Conservation (phyloP, 2,797 vertebrate species). For the Sebastes steindachneri region DNA sequence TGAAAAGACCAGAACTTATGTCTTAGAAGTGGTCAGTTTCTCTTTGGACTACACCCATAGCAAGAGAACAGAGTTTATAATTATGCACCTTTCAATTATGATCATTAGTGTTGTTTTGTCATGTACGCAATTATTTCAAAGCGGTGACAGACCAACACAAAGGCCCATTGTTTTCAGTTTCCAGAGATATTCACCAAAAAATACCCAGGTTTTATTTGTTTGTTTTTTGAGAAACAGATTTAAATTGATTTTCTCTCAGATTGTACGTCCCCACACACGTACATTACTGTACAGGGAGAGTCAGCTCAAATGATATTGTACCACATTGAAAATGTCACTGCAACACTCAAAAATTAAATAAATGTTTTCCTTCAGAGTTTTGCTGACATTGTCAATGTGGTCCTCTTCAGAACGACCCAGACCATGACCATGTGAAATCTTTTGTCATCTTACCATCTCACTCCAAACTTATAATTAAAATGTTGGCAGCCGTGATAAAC, state of each 20-base stretch:
- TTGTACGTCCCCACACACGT: no score
- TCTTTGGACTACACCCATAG: not conserved
- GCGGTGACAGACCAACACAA: not conserved
- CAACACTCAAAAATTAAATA: not conserved
- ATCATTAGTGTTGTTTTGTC: not conserved
- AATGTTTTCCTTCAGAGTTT: not conserved
- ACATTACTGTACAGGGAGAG: not conserved
- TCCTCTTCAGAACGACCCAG: not conserved
- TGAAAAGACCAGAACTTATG: constrained; percentile 6
- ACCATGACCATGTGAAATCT: not conserved
- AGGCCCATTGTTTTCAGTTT: not conserved
- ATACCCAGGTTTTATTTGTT: not conserved
- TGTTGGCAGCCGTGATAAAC: not conserved
- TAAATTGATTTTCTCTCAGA: not conserved
- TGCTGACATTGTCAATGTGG: not conserved
- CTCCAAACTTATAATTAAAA: not conserved
- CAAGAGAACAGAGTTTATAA: not conserved
- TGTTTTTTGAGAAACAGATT: not conserved
- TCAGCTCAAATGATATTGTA: no score
- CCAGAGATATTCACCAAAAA: not conserved
- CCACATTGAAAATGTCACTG: not conserved
- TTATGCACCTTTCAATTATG: not conserved
- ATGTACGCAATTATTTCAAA: not conserved
- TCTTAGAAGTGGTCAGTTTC: not conserved
- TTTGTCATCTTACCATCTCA: not conserved